Base-by-base conservation (phyloP, 2,888 invertebrate genomes). In the Notocelia uddmanniana region DNA sequence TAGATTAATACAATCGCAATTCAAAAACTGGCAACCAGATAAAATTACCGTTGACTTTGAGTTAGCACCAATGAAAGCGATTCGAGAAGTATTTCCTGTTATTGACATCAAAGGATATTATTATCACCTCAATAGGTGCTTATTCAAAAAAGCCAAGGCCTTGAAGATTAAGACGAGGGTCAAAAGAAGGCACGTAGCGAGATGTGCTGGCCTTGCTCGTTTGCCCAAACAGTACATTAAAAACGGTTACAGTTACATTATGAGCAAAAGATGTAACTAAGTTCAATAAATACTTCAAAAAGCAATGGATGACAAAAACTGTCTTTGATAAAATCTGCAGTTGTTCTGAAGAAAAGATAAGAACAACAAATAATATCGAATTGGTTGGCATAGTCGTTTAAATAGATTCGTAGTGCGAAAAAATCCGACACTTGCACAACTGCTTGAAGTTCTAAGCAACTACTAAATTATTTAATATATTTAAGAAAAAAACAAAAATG, bases 311-410 rank as follows among this genome's bases (percentile, higher is more conserved):
- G 54, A 54, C 0, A 54, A 54, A 13, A 54, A 54, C 54, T 54
- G 54, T 23, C 23, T 23, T 54, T 54, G 23, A 3, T 54, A 54
- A 6, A 52, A 3, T 54, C 54, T 54, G 54, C 3, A 41, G 3
- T 15, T 41, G 41, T 41, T 41, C 41, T 41, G 3, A 13, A 0
- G 41, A 41, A 55, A 26, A 55, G 0, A 55, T 31, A 55, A 55
- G 23, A 54, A 52, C 52, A 19, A 52, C 21, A 52, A 52, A 52
- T 52, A 52, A 52, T 52, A 52, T 52, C 13, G 52, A 26, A 26
- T n/a, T n/a, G 55, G 54, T 54, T 54, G 26, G 26, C 55, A 55
- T n/a, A 55, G 26, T n/a, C 55, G 52, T 54, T 54, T 54, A 23
- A 54, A 54, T 54, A 54, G 52, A 54, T 54, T 54, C 15, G 52